phyloP scores from a whole-genome alignment of 2,113 vertebrate genomes.

The Hymenochirus boettgeri region DNA sequence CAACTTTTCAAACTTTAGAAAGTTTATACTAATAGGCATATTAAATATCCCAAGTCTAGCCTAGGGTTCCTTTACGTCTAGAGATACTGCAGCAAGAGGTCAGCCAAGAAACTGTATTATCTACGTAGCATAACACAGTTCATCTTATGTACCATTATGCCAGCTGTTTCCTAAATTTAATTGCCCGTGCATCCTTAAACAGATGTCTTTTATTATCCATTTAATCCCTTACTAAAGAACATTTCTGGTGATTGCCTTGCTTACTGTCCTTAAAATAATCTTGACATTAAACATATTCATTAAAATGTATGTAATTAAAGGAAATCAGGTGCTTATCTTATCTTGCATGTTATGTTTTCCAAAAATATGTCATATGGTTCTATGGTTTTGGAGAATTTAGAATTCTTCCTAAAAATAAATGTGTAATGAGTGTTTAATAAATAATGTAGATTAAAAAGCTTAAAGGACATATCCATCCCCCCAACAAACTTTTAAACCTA shows the following conservation, averaged over 20 bases:
- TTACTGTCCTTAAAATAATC: not conserved
- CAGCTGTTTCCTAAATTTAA: not conserved
- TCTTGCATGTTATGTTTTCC: too few relatives aligned
- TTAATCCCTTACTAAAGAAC: not conserved
- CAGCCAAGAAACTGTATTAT: not conserved
- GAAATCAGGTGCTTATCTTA: too few relatives aligned
- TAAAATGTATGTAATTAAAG: too few relatives aligned
- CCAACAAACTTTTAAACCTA: too few relatives aligned
- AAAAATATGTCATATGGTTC: too few relatives aligned
- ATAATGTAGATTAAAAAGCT: too few relatives aligned
- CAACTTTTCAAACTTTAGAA: not conserved
- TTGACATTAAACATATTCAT: too few relatives aligned
- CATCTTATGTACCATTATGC: not conserved
- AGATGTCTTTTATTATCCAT: not conserved
- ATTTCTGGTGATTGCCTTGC: not conserved
- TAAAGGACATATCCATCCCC: too few relatives aligned
- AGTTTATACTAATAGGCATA: not conserved
- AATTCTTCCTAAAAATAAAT: too few relatives aligned
- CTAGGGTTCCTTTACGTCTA: not conserved
- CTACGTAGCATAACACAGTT: constrained; percentile 1
- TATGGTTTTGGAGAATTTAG: too few relatives aligned
- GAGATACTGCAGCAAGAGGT: not conserved
- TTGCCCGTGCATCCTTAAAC: not conserved
- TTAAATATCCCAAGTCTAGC: not conserved
- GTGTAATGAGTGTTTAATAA: too few relatives aligned